Base-by-base conservation (phyloP, 1,140 invertebrate species). In the Monochamus saltuarius region DNA sequence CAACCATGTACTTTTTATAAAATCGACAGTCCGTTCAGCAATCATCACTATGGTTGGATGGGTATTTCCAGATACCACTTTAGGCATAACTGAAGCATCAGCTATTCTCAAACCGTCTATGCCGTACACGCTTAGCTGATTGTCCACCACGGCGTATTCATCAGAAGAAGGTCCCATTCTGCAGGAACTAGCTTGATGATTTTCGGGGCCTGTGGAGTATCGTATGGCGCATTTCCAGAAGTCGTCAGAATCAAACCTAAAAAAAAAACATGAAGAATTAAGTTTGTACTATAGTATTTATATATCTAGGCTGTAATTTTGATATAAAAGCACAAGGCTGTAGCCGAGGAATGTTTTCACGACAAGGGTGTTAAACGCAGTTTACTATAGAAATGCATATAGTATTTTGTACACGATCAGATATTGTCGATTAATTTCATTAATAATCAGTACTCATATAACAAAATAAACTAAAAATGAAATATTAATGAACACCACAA, bases 171-270 rank as follows among this genome's bases (percentile, higher is more conserved):
- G 83, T 0, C 89, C 90, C 89, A 93, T 92, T 75, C 84, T 87
- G 73, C 89, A 91, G 7, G 87, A 88, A 2, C 89, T 90, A 0
- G 87, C 88, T 74, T 92, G 90, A 77, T 94, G 91, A 70, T 92
- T 92, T 73, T 92, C 88, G 0, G 89, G 87, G 0, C 85, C 85
- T 0, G 90, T 92, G 17, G 86, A 83, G 65, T 85, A 82, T 43
- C 85, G 79, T 2, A 89, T 81, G 0, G 89, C 88, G 66, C 91
- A 93, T 71, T 87, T 84, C 88, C 90, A 90, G 73, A 90, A 92
- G 0, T 83, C 84, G 71, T 92, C 89, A 58, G 84, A 87, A 0
- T 87, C 87, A 51, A 89, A 89, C 38, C 82, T 81, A n/a, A 38
- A 64, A 86, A 75, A 49, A 51, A 51, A 1, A 51, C 13, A 16